Base-by-base conservation (phyloP, 2,797 vertebrate genomes). In the Setipinna tenuifilis region DNA sequence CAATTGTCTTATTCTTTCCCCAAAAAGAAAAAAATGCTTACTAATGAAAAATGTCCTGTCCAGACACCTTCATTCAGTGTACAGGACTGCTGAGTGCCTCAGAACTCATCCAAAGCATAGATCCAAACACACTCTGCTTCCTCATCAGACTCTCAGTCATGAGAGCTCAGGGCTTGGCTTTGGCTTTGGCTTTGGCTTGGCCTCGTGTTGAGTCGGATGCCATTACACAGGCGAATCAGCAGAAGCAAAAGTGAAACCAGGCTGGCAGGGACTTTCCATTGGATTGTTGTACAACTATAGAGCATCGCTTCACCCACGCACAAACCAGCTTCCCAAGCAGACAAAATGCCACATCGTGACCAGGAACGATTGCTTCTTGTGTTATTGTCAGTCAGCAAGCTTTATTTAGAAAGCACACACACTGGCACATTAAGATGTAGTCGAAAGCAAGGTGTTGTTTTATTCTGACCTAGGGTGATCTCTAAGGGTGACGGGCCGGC, bases 201-300 rank as follows among this genome's bases (percentile, higher is more conserved):
- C 31, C 19, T 75, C 68, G 19, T 28, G 68, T 35, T 35, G 71
- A 78, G 71, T 78, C 35, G 21, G 71, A 78, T 41, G 71, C 71
- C 71, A 3, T 17, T 12, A 44, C 16, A 10, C 16, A 71, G 19
- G 71, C 31, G 16, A 19, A 44, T 78, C 17, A 0, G 71, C 71
- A 78, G 35, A 78, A 78, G 16, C 31, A n/a, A 78, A 78, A 78
- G 31, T 78, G 71, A 78, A 78, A 78, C 25, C 19, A 44, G 41
- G 35, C 71, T 6, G 31, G 68, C 68, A 75, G 71, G 71, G 71
- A 78, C 35, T 78, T 78, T 78, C 17, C 17, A 19, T 78, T 44
- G 17, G 71, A 78, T 6, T 11, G 35, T 44, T 78, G 7, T 44
- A 78, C 71, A 78, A 44, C 41, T 78, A 78, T 31, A 48, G 46